Evolutionary conservation across 2,888 invertebrate species (phyloP).

Genomic region (Actias luna): DNA sequence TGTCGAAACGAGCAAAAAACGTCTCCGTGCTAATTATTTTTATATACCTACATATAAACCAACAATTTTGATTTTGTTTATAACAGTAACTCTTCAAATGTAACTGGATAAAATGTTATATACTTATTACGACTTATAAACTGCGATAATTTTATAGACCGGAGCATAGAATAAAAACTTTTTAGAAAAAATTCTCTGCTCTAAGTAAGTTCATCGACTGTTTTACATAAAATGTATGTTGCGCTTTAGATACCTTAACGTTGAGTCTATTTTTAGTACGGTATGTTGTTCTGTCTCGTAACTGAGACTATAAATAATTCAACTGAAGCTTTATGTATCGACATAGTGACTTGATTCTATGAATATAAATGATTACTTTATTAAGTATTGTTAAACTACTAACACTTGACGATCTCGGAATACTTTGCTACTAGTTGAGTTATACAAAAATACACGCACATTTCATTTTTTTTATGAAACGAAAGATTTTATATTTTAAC

Average conservation of each 20-base stretch:
- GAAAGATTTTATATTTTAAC: background rate
- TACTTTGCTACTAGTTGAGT: slow-evolving; percentile 14
- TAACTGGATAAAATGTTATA: no score
- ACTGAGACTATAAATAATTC: slow-evolving; percentile 61
- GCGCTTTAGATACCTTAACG: slow-evolving; percentile 48
- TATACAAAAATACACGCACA: background rate
- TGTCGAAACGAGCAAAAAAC: no score
- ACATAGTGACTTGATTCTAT: slow-evolving; percentile 40
- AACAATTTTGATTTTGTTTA: no score
- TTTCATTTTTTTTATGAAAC: background rate
- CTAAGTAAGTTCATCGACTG: slow-evolving; percentile 26
- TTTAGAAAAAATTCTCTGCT: slow-evolving; percentile 5
- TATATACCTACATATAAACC: no score
- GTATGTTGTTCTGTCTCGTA: slow-evolving; percentile 59
- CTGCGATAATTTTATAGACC: background rate
- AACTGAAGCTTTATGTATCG: slow-evolving; percentile 52
- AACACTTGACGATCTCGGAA: slow-evolving; percentile 20
- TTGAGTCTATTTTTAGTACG: slow-evolving; percentile 62
- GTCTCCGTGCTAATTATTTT: no score
- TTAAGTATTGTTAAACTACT: slow-evolving; percentile 13
- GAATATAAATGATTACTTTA: slow-evolving; percentile 25
- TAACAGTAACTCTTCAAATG: no score
- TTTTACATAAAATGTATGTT: slow-evolving; percentile 42
- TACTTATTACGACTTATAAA: background rate
- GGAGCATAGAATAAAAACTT: background rate